A percentile compares a stretch with the other conserved stretches of the same genome.
Conservation (phyloP, 2,113 vertebrate species). For the Centropristis striata region DNA sequence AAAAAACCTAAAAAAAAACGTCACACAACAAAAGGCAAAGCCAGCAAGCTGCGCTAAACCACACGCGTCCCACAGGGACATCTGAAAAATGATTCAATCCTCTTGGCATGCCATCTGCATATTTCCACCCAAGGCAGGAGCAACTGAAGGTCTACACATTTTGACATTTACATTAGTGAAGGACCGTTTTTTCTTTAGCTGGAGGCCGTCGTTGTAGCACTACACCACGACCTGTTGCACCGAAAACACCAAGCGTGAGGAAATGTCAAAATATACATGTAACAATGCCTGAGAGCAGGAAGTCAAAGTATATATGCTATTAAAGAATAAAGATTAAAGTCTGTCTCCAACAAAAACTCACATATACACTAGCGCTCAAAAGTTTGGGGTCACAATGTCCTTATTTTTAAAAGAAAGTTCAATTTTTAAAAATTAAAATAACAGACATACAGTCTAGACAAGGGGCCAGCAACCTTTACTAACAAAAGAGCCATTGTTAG, state of each 20-base stretch:
- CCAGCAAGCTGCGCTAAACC: slow-evolving; percentile 53
- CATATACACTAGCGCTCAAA: too few relatives aligned
- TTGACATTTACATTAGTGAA: slow-evolving; percentile 56
- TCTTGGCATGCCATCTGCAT: slow-evolving; percentile 60
- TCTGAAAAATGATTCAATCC: slow-evolving; percentile 38
- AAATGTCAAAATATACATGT: slow-evolving; percentile 8
- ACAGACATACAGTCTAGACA: too few relatives aligned
- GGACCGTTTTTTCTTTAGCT: slow-evolving; percentile 7
- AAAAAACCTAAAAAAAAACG: slow-evolving; percentile 35
- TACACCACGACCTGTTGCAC: background rate
- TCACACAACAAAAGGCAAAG: slow-evolving; percentile 52
- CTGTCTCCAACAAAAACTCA: too few relatives aligned
- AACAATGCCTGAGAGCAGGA: background rate
- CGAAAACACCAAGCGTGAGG: background rate
- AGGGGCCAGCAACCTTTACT: too few relatives aligned
- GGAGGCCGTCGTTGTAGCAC: slow-evolving; percentile 16
- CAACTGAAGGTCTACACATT: slow-evolving; percentile 35
- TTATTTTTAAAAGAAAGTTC: too few relatives aligned
- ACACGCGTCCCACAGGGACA: slow-evolving; percentile 34
- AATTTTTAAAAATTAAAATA: too few relatives aligned
- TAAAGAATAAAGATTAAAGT: too few relatives aligned
- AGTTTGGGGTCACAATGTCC: too few relatives aligned
- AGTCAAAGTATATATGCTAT: too few relatives aligned
- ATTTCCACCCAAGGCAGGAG: slow-evolving; percentile 46
- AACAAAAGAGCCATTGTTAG: too few relatives aligned